Conservation (phyloP, 2,888 invertebrate species). For the Eupithecia abbreviata region DNA sequence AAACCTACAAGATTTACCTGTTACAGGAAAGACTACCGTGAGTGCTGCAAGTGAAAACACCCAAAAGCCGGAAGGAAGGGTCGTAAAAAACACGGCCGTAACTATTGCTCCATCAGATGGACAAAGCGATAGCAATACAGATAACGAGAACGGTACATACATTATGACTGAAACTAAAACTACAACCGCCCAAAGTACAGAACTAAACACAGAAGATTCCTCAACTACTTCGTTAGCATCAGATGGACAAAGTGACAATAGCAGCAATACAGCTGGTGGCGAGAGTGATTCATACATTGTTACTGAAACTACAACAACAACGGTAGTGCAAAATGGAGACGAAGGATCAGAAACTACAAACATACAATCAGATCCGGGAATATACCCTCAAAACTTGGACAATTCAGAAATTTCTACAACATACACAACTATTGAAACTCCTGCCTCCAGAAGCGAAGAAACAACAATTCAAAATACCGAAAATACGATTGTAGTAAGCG, state of each 20-base stretch:
- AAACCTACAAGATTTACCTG: neutral
- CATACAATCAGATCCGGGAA: neutral
- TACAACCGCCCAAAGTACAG: neutral
- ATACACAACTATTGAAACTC: too few relatives aligned
- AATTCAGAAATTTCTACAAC: neutral
- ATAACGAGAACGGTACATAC: neutral
- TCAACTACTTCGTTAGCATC: neutral
- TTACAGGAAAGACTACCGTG: neutral
- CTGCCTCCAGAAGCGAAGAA: neutral
- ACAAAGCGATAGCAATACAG: conserved; percentile 3
- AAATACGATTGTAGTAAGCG: neutral
- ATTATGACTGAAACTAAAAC: conserved; percentile 2
- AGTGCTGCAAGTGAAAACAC: neutral
- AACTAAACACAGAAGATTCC: neutral
- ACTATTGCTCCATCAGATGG: neutral
- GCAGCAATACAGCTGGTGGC: neutral
- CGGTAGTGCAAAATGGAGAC: neutral
- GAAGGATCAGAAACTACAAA: neutral
- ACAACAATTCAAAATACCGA: neutral
- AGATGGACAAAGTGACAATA: neutral
- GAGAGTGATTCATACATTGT: neutral
- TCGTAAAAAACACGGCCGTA: neutral
- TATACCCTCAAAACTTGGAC: neutral
- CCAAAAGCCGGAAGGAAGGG: neutral
- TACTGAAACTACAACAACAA: conserved; percentile 1